A percentile compares a stretch with the other conserved stretches of the same genome.
Conservation (phyloP, 2,797 vertebrate genomes). For the Enteromius unitaeniatus region DNA sequence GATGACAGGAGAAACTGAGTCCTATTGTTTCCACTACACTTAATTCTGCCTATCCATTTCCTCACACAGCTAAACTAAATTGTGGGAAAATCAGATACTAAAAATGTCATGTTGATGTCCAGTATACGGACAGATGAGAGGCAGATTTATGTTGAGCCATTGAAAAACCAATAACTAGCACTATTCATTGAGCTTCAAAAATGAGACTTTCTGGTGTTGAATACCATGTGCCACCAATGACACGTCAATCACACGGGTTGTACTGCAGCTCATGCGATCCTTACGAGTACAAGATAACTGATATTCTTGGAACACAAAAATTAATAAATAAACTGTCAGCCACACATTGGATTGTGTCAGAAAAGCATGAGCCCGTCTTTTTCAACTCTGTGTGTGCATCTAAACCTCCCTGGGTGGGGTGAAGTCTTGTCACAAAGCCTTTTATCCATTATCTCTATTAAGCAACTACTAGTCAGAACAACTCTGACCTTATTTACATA, state of each 20-base stretch:
- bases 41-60: neutral
- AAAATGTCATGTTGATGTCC: neutral
- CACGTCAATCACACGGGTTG: neutral
- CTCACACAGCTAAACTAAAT: neutral
- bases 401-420: constrained; percentile 1
- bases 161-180: neutral
- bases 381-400: neutral
- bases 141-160: neutral
- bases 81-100: neutral
- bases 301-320: neutral
- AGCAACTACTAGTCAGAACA: constrained; percentile 10
- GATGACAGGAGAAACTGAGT: neutral
- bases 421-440: neutral
- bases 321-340: neutral
- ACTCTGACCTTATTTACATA: neutral
- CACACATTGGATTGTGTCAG: neutral
- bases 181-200: neutral
- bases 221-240: neutral
- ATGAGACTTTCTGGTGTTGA: neutral
- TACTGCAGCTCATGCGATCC: neutral
- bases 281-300: neutral
- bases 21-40: neutral
- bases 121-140: neutral
- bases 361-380: neutral
- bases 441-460: constrained; percentile 5